Evolutionary conservation across 1,140 invertebrate genomes (phyloP), one percentile per base, ranked within the genome.

Genomic region (Zaprionus ghesquierei): DNA sequence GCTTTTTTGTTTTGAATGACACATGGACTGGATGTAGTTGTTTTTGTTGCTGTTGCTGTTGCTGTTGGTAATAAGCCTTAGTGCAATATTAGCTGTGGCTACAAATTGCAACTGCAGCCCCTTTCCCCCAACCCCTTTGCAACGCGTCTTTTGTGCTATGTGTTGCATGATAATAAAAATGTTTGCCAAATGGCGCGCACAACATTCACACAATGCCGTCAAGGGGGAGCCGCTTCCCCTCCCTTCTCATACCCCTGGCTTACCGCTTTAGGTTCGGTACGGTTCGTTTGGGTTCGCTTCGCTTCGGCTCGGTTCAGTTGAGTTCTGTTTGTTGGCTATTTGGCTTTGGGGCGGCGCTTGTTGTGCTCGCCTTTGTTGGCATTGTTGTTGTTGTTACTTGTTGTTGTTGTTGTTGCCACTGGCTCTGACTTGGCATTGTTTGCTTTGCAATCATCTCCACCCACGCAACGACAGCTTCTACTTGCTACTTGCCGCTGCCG

Each of bases 101-200:
- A 72, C 69, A 72, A 72, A 66, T 72, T 72, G 69, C 46, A n/a
- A 25, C 20, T 41, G 53, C 23, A 12, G 2, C 3, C 15, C 3
- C 2, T 10, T 18, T 2, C 18, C 18, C 13, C 3, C 51, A 41
- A 29, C 27, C 23, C 44, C 27, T 22, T 53, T 66, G 25, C 23
- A 23, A 50, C 50, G 50, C 50, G 10, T 33, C 69, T 44, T 69
- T 73, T 69, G 64, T 73, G 33, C 12, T 59, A 68, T 66, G 62
- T 71, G 63, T 66, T 72, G 63, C 69, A 59, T 68, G 64, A 73
- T 73, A 73, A 73, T 73, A 73, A 69, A 74, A 74, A 69, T 74
- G 65, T 69, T 75, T 75, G 72, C 72, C 72, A 75, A 75, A 75
- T 75, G 72, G 72, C 60, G 72, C 71, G 66, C 58, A 63, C 60